Base-by-base conservation (phyloP, 2,113 vertebrate genomes). In the Peromyscus californicus region DNA sequence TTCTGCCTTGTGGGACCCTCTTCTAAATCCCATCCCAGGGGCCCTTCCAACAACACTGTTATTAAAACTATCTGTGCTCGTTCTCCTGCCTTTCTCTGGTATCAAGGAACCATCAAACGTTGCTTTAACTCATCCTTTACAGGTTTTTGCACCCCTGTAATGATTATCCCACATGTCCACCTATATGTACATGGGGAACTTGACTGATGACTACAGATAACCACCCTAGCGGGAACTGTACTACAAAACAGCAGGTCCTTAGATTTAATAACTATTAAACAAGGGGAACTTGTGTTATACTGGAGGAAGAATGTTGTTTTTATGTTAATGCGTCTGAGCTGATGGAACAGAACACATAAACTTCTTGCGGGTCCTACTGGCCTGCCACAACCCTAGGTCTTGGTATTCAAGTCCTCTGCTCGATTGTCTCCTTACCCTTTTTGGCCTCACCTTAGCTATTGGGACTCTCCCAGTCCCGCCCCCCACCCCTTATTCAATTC, bases 361-460 rank as follows among this genome's bases (percentile, higher is more conserved):
- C 6, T 3, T 13, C 22, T 29, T 2, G 0, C 2, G 1, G 24
- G 11, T 4, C 22, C 22, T 45, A 12, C 10, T 12, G 4, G 39
- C 11, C 21, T 45, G 22, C 9, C 45, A 26, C 11, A 42, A 13
- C 39, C 10, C 72, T 24, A 24, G n/a, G 21, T 4, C 11, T 45
- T 76, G 74, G 5, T 76, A 29, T 26, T 76, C 74, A 76, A 76
- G 12, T 12, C 39, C 22, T 45, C 24, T 45, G 24, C 11, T 76
- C 6, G 39, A 4, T 76, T 76, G 39, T 22, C 39, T 76, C 2
- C 24, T 76, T 76, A 24, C 11, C 22, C 39, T 45, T 9, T 4
- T 74, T 74, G n/a, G 19, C 21, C 9, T 9, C 1, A 21, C 9
- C 8, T n/a, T 4, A 21, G 21, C 3, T 42, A 26, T 6, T 75